Percentiles rank a stretch among this genome's conserved stretches.
Conservation (phyloP, 2,113 vertebrate genomes). For the Callopanchax toddi region DNA sequence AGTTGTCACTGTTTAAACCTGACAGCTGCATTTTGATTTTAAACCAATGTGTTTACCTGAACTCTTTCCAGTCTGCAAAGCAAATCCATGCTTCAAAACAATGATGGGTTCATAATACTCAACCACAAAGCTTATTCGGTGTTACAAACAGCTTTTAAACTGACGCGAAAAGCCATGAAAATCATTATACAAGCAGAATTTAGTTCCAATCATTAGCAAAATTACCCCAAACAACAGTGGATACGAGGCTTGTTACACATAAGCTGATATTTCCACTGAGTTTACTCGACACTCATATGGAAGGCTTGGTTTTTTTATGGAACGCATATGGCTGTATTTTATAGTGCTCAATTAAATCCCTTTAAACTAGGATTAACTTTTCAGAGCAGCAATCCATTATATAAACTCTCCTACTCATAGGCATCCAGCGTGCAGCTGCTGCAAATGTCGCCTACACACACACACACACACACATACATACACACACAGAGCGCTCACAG, state of each 20-base stretch:
- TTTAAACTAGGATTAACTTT: conserved; percentile 74
- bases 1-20: conserved; percentile 20
- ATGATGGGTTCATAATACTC: conserved; percentile 19
- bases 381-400: conserved; percentile 49
- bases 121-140: not conserved
- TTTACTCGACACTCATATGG: conserved; percentile 69
- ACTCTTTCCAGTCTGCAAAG: not conserved
- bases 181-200: conserved; percentile 12
- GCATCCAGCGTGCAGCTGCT: conserved; percentile 31
- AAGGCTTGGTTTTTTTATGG: conserved; percentile 69
- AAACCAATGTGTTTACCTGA: conserved; percentile 7
- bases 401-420: conserved; percentile 32
- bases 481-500: conserved; percentile 28
- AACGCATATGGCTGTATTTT: conserved; percentile 69
- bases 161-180: conserved; percentile 4
- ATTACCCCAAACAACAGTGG: conserved; percentile 34
- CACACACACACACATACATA: conserved; percentile 15
- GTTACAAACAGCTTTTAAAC: conserved; percentile 19
- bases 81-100: conserved; percentile 16
- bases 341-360: conserved; percentile 69
- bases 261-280: conserved; percentile 54
- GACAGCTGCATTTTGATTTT: not conserved
- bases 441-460: conserved; percentile 37
- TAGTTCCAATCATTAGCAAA: conserved; percentile 50
- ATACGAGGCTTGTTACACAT: conserved; percentile 49